Percentiles rank a stretch among this genome's conserved stretches.
phyloP scores from a whole-genome alignment of 2,888 invertebrate species.

The Escarpia spicata region DNA sequence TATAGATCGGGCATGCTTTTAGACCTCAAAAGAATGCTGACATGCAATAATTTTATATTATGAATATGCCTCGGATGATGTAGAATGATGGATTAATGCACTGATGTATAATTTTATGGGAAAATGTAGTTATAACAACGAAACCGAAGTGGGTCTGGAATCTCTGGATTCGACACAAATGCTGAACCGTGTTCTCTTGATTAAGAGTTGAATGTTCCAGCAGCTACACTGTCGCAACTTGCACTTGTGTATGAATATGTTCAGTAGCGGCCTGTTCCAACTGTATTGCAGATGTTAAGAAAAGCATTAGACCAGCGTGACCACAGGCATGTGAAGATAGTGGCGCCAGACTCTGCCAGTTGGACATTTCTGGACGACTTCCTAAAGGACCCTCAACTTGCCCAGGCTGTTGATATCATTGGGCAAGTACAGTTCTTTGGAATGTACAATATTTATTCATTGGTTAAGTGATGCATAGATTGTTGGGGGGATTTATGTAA shows the following conservation, averaged over 20 bases:
- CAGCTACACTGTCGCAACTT: too few relatives aligned
- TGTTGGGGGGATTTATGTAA: not conserved
- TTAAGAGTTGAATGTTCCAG: too few relatives aligned
- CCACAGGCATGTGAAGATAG: slow-evolving; percentile 53
- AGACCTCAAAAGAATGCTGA: too few relatives aligned
- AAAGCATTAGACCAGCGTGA: slow-evolving; percentile 48
- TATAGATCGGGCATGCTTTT: too few relatives aligned
- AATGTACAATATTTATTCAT: not conserved
- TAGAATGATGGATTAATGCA: too few relatives aligned
- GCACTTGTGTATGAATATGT: not conserved
- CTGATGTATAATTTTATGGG: too few relatives aligned
- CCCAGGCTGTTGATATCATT: slow-evolving; percentile 55
- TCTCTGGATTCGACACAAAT: too few relatives aligned
- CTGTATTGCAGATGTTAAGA: slow-evolving; percentile 46
- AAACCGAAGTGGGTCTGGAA: too few relatives aligned
- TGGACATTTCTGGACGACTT: slow-evolving; percentile 55
- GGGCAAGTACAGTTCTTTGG: slow-evolving; percentile 49
- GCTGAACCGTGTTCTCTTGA: too few relatives aligned
- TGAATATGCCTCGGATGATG: too few relatives aligned
- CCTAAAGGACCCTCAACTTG: slow-evolving; percentile 46
- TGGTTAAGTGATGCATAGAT: not conserved
- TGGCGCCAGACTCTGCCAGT: slow-evolving; percentile 58
- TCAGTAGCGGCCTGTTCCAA: not conserved
- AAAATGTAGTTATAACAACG: too few relatives aligned
- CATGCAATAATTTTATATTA: too few relatives aligned